phyloP scores from a whole-genome alignment of 2,797 vertebrate species.

The Pseudocheirus occidentalis region DNA sequence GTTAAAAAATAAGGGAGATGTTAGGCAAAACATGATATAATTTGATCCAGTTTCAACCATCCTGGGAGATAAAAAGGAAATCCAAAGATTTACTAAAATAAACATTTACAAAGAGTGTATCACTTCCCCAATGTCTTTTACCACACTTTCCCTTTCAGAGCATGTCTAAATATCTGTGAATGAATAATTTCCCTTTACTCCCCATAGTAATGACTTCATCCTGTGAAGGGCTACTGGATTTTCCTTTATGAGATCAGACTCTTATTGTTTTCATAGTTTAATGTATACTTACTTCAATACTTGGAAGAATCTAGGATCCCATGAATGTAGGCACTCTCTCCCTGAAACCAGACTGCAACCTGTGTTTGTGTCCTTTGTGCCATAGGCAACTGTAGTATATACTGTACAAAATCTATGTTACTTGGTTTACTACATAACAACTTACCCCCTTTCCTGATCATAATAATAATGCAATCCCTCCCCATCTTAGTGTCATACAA shows the following conservation, averaged over 20 bases:
- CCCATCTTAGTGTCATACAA: neutral
- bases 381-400: neutral
- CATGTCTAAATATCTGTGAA: neutral
- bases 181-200: neutral
- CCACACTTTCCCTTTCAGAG: neutral
- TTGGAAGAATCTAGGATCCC: neutral
- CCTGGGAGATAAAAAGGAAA: neutral
- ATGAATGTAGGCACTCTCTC: neutral
- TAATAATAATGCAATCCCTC: neutral
- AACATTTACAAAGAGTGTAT: neutral
- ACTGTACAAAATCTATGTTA: neutral
- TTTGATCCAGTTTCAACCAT: neutral
- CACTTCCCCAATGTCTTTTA: neutral
- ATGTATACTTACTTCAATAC: neutral
- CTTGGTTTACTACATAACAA: neutral
- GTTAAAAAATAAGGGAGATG: neutral
- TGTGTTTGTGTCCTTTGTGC: neutral
- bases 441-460: neutral
- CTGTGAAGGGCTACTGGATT: neutral
- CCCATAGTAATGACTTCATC: neutral
- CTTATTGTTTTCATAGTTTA: neutral
- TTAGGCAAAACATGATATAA: neutral
- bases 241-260: neutral
- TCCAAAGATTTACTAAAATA: neutral
- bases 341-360: neutral